Percentiles rank a stretch among this genome's conserved stretches.
phyloP scores from a whole-genome alignment of 2,888 invertebrate genomes.

The Cenopis cana region DNA sequence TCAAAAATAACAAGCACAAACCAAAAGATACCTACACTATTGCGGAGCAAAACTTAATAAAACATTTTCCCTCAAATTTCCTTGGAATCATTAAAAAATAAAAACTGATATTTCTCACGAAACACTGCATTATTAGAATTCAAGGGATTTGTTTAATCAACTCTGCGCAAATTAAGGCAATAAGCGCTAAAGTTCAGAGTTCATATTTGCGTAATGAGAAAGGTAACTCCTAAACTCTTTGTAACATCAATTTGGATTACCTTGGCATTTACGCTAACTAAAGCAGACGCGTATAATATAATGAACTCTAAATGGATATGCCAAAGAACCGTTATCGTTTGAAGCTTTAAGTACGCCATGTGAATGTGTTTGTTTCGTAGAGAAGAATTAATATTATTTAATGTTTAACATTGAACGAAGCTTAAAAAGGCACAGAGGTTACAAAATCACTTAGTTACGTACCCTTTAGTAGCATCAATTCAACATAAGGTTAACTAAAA shows the following conservation, averaged over 20 bases:
- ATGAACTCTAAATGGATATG: neutral
- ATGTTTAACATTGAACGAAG: conserved; percentile 2
- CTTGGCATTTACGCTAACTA: conserved; percentile 29
- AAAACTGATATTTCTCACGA: neutral
- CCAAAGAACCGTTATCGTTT: neutral
- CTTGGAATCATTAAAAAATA: conserved; percentile 14
- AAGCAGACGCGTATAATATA: conserved; percentile 2
- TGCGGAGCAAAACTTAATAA: neutral
- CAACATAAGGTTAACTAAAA: too few species aligned
- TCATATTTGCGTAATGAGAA: conserved; percentile 36
- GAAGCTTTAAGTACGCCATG: neutral
- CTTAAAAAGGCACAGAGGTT: neutral
- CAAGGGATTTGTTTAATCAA: conserved; percentile 27
- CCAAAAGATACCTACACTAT: conserved; percentile 1
- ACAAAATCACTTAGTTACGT: neutral
- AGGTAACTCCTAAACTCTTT: conserved; percentile 17
- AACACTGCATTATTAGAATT: conserved; percentile 6
- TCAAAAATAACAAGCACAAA: neutral
- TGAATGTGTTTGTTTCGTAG: conserved; percentile 13
- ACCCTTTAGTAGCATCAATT: neutral
- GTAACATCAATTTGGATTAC: conserved; percentile 38
- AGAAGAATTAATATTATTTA: conserved; percentile 13
- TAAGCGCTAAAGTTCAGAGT: conserved; percentile 35
- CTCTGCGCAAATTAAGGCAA: conserved; percentile 16
- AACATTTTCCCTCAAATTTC: neutral